A percentile compares a stretch with the other conserved stretches of the same genome.
phyloP scores from a whole-genome alignment of 2,113 vertebrate species.

The Trichechus manatus region DNA sequence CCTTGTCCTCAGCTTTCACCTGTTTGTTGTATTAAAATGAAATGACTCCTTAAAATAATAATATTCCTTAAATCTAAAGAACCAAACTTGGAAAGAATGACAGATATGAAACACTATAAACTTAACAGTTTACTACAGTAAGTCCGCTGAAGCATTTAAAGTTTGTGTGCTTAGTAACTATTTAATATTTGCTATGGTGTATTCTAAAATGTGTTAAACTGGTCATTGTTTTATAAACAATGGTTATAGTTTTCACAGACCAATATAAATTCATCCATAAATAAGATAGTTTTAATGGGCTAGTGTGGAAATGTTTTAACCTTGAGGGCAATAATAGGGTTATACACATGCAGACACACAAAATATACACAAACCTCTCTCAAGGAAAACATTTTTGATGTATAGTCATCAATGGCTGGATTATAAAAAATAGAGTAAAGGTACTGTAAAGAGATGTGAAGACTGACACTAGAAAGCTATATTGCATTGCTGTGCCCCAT shows the following conservation, averaged over 20 bases:
- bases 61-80: slow-evolving; percentile 54
- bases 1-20: not conserved
- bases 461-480: not conserved
- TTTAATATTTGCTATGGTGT: not conserved
- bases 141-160: slow-evolving; percentile 44
- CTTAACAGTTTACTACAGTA: slow-evolving; percentile 1
- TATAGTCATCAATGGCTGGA: not conserved
- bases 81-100: not conserved
- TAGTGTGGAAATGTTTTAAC: not conserved
- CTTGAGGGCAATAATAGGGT: not conserved
- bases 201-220: slow-evolving; percentile 26
- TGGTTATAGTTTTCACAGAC: slow-evolving; percentile 6
- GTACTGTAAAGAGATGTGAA: slow-evolving; percentile 39
- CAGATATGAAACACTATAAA: slow-evolving; percentile 51
- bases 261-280: slow-evolving; percentile 36
- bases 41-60: slow-evolving; percentile 14
- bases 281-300: not conserved
- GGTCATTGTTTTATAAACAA: not conserved
- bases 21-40: slow-evolving; percentile 61
- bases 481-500: not conserved
- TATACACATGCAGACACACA: not conserved
- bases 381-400: not conserved
- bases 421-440: slow-evolving; percentile 46
- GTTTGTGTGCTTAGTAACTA: slow-evolving; percentile 21
- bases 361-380: not conserved